Evolutionary conservation across 1,140 invertebrate genomes (phyloP).

Genomic region (Trachymyrmex septentrionalis): DNA sequence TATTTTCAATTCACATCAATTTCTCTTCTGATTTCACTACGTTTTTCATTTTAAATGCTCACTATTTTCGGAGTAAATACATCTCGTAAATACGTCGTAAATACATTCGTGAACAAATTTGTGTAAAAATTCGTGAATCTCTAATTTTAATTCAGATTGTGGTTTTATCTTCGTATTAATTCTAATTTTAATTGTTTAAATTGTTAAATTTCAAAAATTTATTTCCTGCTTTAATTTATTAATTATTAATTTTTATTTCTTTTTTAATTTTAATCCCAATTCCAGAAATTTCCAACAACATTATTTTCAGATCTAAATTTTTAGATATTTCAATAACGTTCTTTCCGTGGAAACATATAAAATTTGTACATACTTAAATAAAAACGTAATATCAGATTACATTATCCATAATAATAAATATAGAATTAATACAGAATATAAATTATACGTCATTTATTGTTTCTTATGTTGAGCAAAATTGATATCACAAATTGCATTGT

Average conservation of each 20-base stretch:
- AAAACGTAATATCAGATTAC: too few species aligned
- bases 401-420: too few species aligned
- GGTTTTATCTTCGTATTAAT: neutral
- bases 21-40: neutral
- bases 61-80: neutral
- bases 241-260: neutral
- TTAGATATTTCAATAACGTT: too few species aligned
- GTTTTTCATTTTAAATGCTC: conserved; percentile 1
- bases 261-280: neutral
- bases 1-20: neutral
- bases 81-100: neutral
- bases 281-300: too few species aligned
- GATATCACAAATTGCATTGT: neutral
- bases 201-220: neutral
- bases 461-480: neutral
- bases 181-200: neutral
- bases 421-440: too few species aligned
- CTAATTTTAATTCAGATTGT: neutral
- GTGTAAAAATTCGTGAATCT: neutral
- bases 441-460: too few species aligned
- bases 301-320: too few species aligned
- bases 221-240: neutral
- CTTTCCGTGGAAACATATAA: too few species aligned
- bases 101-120: neutral
- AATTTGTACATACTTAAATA: too few species aligned